These are phyloP conservation scores for Euborellia annulipes DNA, from an alignment of 1,140 invertebrate species.

Conservation along the genomic window DNA sequence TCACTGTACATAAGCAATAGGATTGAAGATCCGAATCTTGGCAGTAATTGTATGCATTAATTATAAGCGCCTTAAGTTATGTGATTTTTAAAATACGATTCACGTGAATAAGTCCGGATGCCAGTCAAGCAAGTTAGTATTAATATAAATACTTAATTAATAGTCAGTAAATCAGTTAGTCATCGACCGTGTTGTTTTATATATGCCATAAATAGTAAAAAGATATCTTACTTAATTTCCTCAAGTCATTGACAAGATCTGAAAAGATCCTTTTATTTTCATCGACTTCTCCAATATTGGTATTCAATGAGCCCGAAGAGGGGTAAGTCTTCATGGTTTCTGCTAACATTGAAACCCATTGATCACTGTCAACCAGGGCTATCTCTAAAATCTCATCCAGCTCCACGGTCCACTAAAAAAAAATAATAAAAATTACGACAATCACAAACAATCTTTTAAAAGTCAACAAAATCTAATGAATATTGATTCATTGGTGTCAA, in stretches of 20 bases:
- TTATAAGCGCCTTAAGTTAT: no score
- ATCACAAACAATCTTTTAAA: not conserved
- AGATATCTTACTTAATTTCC: slow-evolving; percentile 54
- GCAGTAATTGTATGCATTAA: no score
- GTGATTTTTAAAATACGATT: no score
- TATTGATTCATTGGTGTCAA: not conserved
- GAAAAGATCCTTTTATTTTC: slow-evolving; percentile 79
- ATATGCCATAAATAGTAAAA: no score
- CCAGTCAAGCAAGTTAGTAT: no score
- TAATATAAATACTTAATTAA: no score
- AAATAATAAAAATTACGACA: no score
- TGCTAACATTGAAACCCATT: slow-evolving; percentile 93
- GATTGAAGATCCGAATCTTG: no score
- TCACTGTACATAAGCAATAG: no score
- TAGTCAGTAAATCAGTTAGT: no score
- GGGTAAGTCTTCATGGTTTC: slow-evolving; percentile 91
- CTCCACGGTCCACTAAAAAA: slow-evolving; percentile 74
- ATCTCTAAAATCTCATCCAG: slow-evolving; percentile 88
- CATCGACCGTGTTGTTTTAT: no score
- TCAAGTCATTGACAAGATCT: slow-evolving; percentile 75
- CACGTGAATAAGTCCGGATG: no score
- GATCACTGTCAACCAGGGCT: slow-evolving; percentile 75
- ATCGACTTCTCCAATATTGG: slow-evolving; percentile 66
- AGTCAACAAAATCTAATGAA: not conserved
- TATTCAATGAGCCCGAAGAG: slow-evolving; percentile 70